A percentile compares a stretch with the other conserved stretches of the same genome.
phyloP scores from a whole-genome alignment of 2,797 vertebrate species.

The Poecile montanus region DNA sequence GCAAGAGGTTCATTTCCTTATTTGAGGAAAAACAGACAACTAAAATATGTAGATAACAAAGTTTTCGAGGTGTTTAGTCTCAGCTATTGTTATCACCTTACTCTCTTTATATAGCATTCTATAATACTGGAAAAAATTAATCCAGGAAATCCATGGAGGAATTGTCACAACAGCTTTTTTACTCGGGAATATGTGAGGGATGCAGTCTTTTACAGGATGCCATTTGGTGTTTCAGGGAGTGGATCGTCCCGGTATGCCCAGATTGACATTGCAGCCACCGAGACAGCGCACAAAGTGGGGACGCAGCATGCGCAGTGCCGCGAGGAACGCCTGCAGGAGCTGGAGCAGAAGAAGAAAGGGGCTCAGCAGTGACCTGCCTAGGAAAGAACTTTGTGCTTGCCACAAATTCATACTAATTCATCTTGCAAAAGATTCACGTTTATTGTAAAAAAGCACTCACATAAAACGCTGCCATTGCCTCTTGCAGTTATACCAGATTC shows the following conservation, averaged over 20 bases:
- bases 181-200: neutral
- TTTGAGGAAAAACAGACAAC: neutral
- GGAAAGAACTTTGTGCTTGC: neutral
- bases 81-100: neutral
- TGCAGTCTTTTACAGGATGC: neutral
- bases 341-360: constrained; percentile 80
- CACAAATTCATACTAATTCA: neutral
- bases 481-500: constrained; percentile 54
- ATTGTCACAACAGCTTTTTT: neutral
- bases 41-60: neutral
- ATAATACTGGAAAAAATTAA: neutral
- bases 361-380: constrained; percentile 69
- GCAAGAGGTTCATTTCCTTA: neutral
- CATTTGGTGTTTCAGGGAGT: constrained; percentile 70
- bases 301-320: constrained; percentile 81
- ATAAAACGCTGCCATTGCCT: neutral
- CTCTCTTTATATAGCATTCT: neutral
- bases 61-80: neutral
- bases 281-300: constrained; percentile 86
- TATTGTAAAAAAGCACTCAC: neutral
- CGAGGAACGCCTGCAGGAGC: constrained; percentile 81
- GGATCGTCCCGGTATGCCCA: constrained; percentile 84
- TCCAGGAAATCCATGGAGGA: neutral
- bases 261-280: constrained; percentile 85
- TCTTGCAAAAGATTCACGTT: neutral